Percentiles rank a stretch among this genome's conserved stretches.
Evolutionary conservation across 2,113 vertebrate genomes (phyloP).

Genomic region (Kryptolebias marmoratus): DNA sequence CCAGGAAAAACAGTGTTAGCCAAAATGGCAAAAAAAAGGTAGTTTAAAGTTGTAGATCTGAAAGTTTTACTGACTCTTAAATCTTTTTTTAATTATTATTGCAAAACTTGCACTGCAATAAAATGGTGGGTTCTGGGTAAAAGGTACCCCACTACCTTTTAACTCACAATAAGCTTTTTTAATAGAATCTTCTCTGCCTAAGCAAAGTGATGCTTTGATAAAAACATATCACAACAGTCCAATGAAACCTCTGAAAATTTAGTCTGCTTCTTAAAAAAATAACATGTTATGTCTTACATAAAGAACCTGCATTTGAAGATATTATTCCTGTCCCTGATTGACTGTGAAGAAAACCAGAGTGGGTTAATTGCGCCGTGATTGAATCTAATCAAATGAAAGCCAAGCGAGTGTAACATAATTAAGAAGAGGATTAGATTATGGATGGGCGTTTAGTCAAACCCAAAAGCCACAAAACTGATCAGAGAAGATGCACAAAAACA

Average conservation of each 20-base stretch:
- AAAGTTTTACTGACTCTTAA: not conserved
- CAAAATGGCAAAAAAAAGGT: not conserved
- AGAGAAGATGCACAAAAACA: constrained; percentile 32
- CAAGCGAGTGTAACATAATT: constrained; percentile 66
- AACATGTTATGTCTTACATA: constrained; percentile 28
- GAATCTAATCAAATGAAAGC: constrained; percentile 64
- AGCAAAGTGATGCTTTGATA: not conserved
- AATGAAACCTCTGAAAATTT: not conserved
- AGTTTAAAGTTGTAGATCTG: not conserved
- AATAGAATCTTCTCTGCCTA: too few species aligned
- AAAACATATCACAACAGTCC: not conserved
- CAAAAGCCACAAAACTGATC: constrained; percentile 69
- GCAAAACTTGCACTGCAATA: too few species aligned
- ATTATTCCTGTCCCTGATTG: constrained; percentile 44
- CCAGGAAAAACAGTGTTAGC: not conserved
- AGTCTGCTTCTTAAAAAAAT: not conserved
- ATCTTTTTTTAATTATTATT: too few species aligned
- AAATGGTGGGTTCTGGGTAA: too few species aligned
- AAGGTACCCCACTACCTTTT: too few species aligned
- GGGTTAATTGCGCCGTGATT: constrained; percentile 58
- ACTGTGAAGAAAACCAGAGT: constrained; percentile 36
- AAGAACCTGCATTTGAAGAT: constrained; percentile 47
- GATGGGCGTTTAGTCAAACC: constrained; percentile 55
- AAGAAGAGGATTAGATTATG: constrained; percentile 55
- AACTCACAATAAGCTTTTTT: too few species aligned